These are phyloP conservation scores for Labeo calbasu DNA, from an alignment of 2,797 vertebrate genomes.

Conservation along the genomic window DNA sequence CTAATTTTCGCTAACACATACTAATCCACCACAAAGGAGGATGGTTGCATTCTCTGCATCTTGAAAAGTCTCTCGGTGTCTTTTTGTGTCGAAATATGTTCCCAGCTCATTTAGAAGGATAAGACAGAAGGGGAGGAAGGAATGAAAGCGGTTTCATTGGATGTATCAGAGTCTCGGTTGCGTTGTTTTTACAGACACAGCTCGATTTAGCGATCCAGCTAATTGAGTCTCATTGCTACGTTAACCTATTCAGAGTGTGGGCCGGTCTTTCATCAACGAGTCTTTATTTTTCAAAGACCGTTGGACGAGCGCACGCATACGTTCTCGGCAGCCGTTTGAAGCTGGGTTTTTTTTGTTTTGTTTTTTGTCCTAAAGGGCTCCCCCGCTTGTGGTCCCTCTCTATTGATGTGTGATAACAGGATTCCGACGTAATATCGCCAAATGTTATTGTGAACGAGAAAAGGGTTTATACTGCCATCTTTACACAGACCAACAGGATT, in stretches of 20 bases:
- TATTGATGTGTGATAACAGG: slow-evolving; percentile 59
- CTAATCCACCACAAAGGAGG: slow-evolving; percentile 51
- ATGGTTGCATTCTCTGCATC: slow-evolving; percentile 2
- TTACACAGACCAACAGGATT: slow-evolving; percentile 56
- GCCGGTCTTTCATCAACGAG: slow-evolving; percentile 41
- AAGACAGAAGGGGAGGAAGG: slow-evolving; percentile 6
- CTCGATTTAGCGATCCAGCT: slow-evolving; percentile 35
- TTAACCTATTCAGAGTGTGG: slow-evolving; percentile 50
- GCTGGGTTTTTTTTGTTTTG: slow-evolving; percentile 13
- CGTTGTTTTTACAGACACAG: not conserved
- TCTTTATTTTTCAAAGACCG: slow-evolving; percentile 51
- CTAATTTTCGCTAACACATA: slow-evolving; percentile 56
- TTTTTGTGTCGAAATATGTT: slow-evolving; percentile 20
- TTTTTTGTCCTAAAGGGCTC: slow-evolving; percentile 16
- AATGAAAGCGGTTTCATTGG: slow-evolving; percentile 5
- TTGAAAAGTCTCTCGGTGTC: slow-evolving; percentile 32
- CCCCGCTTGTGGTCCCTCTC: slow-evolving; percentile 46
- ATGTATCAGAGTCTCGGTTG: not conserved
- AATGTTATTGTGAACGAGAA: slow-evolving; percentile 32
- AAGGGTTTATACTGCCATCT: slow-evolving; percentile 41
- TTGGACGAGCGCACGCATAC: slow-evolving; percentile 32
- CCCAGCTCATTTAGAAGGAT: slow-evolving; percentile 28
- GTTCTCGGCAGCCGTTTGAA: slow-evolving; percentile 14
- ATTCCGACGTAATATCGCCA: slow-evolving; percentile 49
- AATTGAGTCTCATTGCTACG: slow-evolving; percentile 50